Conservation (phyloP, 2,113 vertebrate genomes). For the Brevimyrus niger region DNA sequence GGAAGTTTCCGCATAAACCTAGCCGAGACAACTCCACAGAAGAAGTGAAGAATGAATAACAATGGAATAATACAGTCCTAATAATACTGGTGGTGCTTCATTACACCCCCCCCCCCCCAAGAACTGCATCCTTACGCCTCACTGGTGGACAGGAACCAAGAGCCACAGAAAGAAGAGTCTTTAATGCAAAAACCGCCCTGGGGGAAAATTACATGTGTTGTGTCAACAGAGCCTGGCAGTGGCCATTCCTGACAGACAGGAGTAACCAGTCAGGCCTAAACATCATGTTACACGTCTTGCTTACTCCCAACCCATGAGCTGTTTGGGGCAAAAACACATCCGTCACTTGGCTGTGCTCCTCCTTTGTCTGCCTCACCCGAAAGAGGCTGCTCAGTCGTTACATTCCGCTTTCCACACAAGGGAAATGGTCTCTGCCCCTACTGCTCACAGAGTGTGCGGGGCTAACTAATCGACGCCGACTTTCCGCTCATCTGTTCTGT, state of each 20-base stretch:
- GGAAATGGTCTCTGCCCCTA: slow-evolving; percentile 17
- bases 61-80: background rate
- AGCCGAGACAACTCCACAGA: background rate
- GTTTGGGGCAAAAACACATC: background rate
- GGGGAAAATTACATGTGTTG: background rate
- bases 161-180: background rate
- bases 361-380: slow-evolving; percentile 38
- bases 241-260: background rate
- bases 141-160: background rate
- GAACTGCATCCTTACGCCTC: background rate
- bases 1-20: background rate
- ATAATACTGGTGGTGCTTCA: too few relatives aligned
- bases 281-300: background rate
- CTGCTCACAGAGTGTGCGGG: background rate
- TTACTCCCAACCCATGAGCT: background rate
- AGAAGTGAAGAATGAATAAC: background rate
- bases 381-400: slow-evolving; percentile 27
- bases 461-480: background rate
- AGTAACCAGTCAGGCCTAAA: background rate
- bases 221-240: background rate
- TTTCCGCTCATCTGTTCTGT: background rate
- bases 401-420: background rate
- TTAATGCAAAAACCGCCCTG: background rate
- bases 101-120: background rate
- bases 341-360: background rate